Evolutionary conservation across 2,113 vertebrate species (phyloP).

Genomic region (Gymnorhina tibicen): DNA sequence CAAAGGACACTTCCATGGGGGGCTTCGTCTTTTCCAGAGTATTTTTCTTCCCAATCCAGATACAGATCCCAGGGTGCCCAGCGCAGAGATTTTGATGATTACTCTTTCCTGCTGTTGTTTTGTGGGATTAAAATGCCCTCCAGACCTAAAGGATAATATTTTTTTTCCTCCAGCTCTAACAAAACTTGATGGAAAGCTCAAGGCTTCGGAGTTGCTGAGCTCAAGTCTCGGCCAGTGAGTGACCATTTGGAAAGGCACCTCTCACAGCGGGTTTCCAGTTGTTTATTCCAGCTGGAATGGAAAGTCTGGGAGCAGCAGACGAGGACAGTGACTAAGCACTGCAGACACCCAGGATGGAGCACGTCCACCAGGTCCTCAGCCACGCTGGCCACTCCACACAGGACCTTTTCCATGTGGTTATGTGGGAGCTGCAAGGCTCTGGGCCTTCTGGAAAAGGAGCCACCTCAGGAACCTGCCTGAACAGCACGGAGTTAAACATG

Average conservation of each 20-base stretch:
- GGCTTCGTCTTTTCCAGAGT: not conserved
- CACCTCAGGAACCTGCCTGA: not conserved
- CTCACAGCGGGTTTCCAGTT: not conserved
- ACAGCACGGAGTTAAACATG: not conserved
- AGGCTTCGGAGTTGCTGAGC: conserved; percentile 21
- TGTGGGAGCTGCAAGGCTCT: not conserved
- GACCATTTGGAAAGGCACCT: not conserved
- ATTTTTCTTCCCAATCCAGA: not conserved
- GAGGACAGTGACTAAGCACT: not conserved
- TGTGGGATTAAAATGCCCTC: not conserved
- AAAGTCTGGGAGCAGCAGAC: not conserved
- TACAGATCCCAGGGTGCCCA: not conserved
- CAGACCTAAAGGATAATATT: not conserved
- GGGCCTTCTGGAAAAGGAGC: not conserved
- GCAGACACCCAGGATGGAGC: not conserved
- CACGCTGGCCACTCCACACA: accelerated
- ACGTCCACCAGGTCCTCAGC: not conserved
- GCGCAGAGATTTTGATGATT: not conserved
- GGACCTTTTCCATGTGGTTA: accelerated
- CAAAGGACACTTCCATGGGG: not conserved
- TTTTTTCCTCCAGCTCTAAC: not conserved
- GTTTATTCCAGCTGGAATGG: not conserved
- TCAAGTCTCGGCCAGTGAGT: not conserved
- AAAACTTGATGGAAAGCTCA: not conserved
- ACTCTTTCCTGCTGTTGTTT: not conserved